phyloP scores from a whole-genome alignment of 1,140 invertebrate species.

The Caenorhabditis latens region DNA sequence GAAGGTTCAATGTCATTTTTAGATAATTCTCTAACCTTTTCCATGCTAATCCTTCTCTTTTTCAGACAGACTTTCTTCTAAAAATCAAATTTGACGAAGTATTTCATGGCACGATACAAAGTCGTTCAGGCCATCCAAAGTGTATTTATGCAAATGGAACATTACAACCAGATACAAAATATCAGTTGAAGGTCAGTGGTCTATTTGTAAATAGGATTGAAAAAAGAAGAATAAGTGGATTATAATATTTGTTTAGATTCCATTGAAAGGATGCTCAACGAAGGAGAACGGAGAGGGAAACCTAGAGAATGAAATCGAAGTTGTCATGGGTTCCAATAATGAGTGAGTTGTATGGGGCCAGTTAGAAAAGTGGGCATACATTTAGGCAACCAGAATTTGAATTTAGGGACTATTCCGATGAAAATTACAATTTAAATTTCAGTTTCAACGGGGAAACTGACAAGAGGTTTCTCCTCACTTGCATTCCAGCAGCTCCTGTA shows the following conservation, averaged over 20 bases:
- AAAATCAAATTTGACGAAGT: conserved; percentile 71
- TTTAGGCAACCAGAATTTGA: background rate
- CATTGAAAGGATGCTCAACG: conserved; percentile 74
- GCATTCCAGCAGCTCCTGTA: conserved; percentile 70
- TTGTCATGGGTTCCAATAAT: conserved; percentile 66
- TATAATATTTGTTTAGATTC: conserved; percentile 69
- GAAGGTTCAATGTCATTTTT: too few species aligned
- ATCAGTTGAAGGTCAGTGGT: conserved; percentile 73
- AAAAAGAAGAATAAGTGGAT: background rate
- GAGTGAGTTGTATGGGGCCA: conserved; percentile 63
- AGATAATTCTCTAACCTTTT: too few species aligned
- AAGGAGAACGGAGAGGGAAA: conserved; percentile 73
- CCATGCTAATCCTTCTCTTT: background rate
- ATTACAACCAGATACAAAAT: conserved; percentile 71
- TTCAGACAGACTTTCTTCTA: conserved; percentile 74
- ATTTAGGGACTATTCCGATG: too few species aligned
- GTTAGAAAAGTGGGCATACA: background rate
- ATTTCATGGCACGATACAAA: conserved; percentile 75
- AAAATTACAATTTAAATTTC: background rate
- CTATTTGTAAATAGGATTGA: conserved; percentile 26
- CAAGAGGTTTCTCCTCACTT: conserved; percentile 76
- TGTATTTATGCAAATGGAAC: conserved; percentile 77
- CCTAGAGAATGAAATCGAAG: conserved; percentile 76
- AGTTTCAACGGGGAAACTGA: conserved; percentile 66
- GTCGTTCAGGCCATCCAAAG: conserved; percentile 74